Conservation (phyloP, 2,888 invertebrate genomes). For the Ectemnius cavifrons region DNA sequence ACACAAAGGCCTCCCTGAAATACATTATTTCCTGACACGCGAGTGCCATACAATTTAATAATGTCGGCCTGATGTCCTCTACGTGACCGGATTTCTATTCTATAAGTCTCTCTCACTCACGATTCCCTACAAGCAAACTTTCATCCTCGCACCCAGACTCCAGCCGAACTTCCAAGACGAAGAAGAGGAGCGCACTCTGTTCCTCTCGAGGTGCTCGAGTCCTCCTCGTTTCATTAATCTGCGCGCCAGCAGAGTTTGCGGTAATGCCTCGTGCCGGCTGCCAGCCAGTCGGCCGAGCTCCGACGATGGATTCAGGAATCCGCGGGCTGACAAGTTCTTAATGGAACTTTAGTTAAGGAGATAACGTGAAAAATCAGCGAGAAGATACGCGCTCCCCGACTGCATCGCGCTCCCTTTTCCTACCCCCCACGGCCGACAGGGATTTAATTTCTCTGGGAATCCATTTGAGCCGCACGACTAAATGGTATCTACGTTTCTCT, state of each 20-base stretch:
- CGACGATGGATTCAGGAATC: constrained; percentile 29
- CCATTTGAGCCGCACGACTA: neutral
- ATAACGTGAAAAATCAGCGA: constrained; percentile 37
- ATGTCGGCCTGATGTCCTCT: constrained; percentile 39
- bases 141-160: neutral
- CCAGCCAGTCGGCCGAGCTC: constrained; percentile 7
- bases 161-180: constrained; percentile 12
- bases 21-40: constrained; percentile 32
- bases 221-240: constrained; percentile 39
- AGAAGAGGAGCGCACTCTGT: neutral
- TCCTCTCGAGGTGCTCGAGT: neutral
- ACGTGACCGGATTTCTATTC: constrained; percentile 56
- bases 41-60: constrained; percentile 54
- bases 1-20: constrained; percentile 11
- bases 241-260: constrained; percentile 2
- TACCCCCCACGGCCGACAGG: neutral
- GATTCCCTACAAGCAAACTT: constrained; percentile 19
- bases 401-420: neutral
- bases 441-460: constrained; percentile 12
- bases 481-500: neutral
- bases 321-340: constrained; percentile 26
- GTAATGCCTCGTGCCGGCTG: neutral
- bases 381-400: neutral
- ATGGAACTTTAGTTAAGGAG: constrained; percentile 30
- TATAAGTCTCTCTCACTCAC: constrained; percentile 22